Base-by-base conservation (phyloP, 2,113 vertebrate species). In the Saguinus imperator region DNA sequence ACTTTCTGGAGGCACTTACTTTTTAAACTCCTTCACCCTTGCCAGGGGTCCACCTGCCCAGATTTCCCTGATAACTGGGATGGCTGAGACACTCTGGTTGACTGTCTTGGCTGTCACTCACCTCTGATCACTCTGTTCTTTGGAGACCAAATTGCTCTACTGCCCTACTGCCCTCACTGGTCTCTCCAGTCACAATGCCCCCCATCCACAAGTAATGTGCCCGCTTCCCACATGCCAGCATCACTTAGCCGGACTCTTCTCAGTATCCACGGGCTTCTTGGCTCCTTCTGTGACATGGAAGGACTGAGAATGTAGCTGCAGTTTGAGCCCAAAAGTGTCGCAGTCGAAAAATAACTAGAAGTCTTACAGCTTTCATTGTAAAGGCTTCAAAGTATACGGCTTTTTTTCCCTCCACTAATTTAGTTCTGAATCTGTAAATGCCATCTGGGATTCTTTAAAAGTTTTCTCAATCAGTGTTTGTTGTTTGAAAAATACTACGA, bases 371-470 rank as follows among this genome's bases (percentile, higher is more conserved):
- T 89, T 76, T 79, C 70, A 61, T 80, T 85, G 80, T 55, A 58
- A 97, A 96, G 45, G 23, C 66, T 96, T 91, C 35, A 72, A 91
- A 72, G 92, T 66, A 50, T 79, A 95, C 32, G 40, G 70, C 88
- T 64, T 68, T 58, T 79, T 82, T 37, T 0, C 27, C 29, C 85
- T 70, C 89, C 75, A 70, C 92, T 97, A 92, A 95, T 91, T 94
- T 87, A 11, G 11, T 68, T 97, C 58, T 76, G 88, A 96, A 91
- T 92, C 85, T 80, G 52, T 68, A 94, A 95, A 94, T 91, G 90
- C 90, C 95, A 91, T 96, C 91, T 89, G 87, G 83, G 81, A 66
- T 96, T 94, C 97, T 91, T 88, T 66, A 93, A 96, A 96, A 96
- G 89, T 95, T 91, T 97, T 87, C 72, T 84, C 75, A 89, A 79